Evolutionary conservation across 2,113 vertebrate genomes (phyloP), one percentile per base, ranked within the genome.

Genomic region (Bostrychus sinensis): DNA sequence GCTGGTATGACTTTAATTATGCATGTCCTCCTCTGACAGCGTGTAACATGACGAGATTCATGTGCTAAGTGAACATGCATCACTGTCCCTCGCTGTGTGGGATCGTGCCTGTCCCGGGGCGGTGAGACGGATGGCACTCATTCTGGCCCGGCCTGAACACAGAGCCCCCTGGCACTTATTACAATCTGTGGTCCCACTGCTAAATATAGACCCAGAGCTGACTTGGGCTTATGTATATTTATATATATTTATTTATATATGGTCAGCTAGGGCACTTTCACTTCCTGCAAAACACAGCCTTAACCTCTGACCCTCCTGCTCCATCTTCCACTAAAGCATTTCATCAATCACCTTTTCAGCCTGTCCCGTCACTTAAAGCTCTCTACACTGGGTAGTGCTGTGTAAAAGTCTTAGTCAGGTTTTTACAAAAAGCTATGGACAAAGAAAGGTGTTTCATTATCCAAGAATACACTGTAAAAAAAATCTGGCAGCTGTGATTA

Each of bases 111-210:
- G 60, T 69, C 84, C 70, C 19, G 5, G 17, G 64, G 81, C 50
- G 8, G 26, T 13, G 68, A 62, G 70, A 77, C 72, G 77, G 79
- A 88, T 82, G 82, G 84, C 84, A 80, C 83, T 78, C 78, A 70
- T 55, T 71, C 62, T 64, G 76, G 85, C 78, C 43, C 64, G 54
- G 82, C 84, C 84, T 91, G 86, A 88, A 85, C 75, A 62, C 75
- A 60, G 64, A 75, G 43, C 75, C 89, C 87, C 17, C n/a, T 37
- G 84, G 89, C 82, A 2, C 56, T 82, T 20, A 13, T 42, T 71
- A 64, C 90, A 92, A 92, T 92, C 89, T 91, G 90, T 90, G 88
- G 70, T 78, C 78, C 84, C 72, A 66, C 70, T 74, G 82, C 88
- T 87, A 89, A 83, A 89, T 90, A 90, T 89, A 91, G 89, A 82